Percentiles rank a stretch among this genome's conserved stretches.
phyloP scores from a whole-genome alignment of 2,888 invertebrate genomes.

The Melanchra persicariae region DNA sequence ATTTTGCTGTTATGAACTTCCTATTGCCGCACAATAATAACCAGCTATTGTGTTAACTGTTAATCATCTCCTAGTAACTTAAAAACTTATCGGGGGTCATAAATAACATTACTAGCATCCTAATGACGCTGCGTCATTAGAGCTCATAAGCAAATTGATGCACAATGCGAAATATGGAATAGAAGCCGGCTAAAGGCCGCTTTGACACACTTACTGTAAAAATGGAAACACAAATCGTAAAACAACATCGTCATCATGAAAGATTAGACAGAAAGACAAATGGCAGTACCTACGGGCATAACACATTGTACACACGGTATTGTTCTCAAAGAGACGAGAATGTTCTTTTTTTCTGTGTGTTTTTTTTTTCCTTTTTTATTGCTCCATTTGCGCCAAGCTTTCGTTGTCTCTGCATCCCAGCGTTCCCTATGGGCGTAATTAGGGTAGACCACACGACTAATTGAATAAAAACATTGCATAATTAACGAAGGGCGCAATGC shows the following conservation, averaged over 20 bases:
- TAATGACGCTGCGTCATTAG: slow-evolving; percentile 2
- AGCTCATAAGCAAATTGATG: slow-evolving; percentile 49
- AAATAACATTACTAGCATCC: background rate
- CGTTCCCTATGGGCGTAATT: slow-evolving; percentile 81
- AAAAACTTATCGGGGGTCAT: background rate
- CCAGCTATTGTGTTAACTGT: background rate
- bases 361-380: slow-evolving; percentile 75
- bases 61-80: background rate
- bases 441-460: slow-evolving; percentile 85
- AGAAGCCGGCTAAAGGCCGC: slow-evolving; percentile 54
- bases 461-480: slow-evolving; percentile 89
- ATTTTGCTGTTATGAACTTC: background rate
- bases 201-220: slow-evolving; percentile 76
- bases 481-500: slow-evolving; percentile 78
- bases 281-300: slow-evolving; percentile 73
- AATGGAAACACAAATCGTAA: slow-evolving; percentile 79
- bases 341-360: slow-evolving; percentile 74
- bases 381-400: slow-evolving; percentile 82
- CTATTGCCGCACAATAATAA: slow-evolving; percentile 4
- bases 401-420: slow-evolving; percentile 76
- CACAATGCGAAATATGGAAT: slow-evolving; percentile 49
- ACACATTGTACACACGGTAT: slow-evolving; percentile 79
- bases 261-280: slow-evolving; percentile 87
- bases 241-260: slow-evolving; percentile 85
- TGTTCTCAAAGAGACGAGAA: slow-evolving; percentile 80